Conservation (phyloP, 2,888 invertebrate genomes). For the Rotaria sp. region DNA sequence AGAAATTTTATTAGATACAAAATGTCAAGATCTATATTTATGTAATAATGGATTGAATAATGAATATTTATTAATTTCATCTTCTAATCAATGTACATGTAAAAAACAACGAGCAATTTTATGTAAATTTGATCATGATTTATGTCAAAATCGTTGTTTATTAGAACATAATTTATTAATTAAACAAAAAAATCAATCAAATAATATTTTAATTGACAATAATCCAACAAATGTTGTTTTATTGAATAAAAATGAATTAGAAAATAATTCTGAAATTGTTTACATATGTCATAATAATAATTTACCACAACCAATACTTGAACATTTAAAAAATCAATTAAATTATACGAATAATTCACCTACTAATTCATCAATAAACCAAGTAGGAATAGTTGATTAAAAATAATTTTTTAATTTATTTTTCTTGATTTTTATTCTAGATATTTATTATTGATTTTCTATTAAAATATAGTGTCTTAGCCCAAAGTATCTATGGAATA, state of each 20-base stretch:
- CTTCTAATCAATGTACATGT: neutral
- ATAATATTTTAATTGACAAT: neutral
- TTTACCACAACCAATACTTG: neutral
- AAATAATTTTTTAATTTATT: neutral
- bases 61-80: neutral
- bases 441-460: neutral
- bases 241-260: constrained; percentile 7
- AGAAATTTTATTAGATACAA: neutral
- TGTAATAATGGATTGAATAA: neutral
- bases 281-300: neutral
- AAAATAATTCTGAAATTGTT: neutral
- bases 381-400: neutral
- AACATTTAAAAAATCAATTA: neutral
- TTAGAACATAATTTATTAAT: neutral
- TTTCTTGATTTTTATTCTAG: neutral
- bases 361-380: neutral
- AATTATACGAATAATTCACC: neutral
- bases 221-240: neutral
- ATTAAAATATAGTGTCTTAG: neutral
- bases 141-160: neutral
- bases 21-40: neutral
- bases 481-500: neutral
- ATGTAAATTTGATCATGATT: neutral
- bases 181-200: neutral
- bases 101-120: neutral